These are phyloP conservation scores for Desmodus rotundus DNA, from an alignment of 2,113 vertebrate species.

Conservation along the genomic window DNA sequence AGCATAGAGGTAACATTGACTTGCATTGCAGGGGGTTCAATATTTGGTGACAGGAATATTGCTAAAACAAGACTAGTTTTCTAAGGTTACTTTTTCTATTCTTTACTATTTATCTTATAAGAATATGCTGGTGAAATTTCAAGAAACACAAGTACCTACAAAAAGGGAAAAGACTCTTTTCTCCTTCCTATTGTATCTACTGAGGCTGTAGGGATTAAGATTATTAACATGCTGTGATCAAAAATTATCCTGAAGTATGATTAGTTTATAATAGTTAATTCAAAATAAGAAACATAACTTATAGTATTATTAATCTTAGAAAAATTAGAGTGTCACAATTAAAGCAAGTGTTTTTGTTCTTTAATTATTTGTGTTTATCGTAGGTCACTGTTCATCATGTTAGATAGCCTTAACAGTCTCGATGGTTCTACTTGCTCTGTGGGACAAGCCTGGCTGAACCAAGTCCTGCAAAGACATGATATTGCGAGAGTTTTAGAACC, in stretches of 20 bases:
- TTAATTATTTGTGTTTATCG: constrained; percentile 53
- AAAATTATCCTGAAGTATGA: not conserved
- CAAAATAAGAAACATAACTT: not conserved
- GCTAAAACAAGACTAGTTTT: not conserved
- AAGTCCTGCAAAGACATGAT: constrained; percentile 97
- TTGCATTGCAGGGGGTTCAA: not conserved
- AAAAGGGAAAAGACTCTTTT: not conserved
- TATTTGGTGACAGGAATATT: not conserved
- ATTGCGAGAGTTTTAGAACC: constrained; percentile 97
- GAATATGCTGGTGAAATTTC: not conserved
- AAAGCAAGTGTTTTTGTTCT: constrained; percentile 8
- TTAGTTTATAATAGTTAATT: constrained; percentile 2
- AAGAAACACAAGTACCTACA: not conserved
- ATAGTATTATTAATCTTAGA: not conserved
- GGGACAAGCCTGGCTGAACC: constrained; percentile 96
- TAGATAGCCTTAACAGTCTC: constrained; percentile 95
- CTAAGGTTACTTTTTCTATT: not conserved
- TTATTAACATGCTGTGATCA: constrained; percentile 1
- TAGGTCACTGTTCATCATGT: constrained; percentile 98
- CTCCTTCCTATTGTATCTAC: not conserved
- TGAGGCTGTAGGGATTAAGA: not conserved
- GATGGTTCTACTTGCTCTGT: constrained; percentile 96
- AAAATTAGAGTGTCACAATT: not conserved
- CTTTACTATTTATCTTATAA: constrained; percentile 28
- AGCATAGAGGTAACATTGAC: not conserved